Base-by-base conservation (phyloP, 35 echinoderm and acorn worm genomes). In the Hemicentrotus pulcherrimus region DNA sequence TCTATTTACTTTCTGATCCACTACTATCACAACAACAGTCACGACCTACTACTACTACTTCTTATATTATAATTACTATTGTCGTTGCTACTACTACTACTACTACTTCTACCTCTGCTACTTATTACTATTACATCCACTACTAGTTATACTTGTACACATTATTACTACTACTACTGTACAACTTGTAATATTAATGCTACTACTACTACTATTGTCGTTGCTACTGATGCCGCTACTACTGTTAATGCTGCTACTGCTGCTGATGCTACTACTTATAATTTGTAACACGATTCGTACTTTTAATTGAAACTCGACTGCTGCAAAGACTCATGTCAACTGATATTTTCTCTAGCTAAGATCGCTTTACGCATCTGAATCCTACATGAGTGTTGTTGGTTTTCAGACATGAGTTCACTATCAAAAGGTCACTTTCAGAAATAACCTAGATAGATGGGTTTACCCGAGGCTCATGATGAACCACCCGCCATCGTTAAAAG, bases 381-480 rank as follows among this genome's bases (percentile, higher is more conserved):
- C 65, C 28, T 78, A 78, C 28, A 78, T 7, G 65, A 78, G 65
- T 78, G 65, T 78, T 78, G 65, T 78, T 78, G 24, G 65, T 78
- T 78, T 78, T 78, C 65, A 78, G 65, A 78, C 65, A 78, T n/a
- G 65, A 78, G 65, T 78, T 78, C 65, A 78, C 65, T 78, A 78
- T 78, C 65, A 78, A 78, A 78, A 78, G 65, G 65, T 78, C 65
- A 78, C 65, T 78, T n/a, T 78, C 65, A 78, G 65, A 78, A 78
- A 78, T 78, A 78, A 78, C 65, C 65, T 78, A 78, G 65, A 78
- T 78, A 78, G 65, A 78, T 78, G 65, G 65, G 65, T 78, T 78
- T 78, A 78, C 65, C 65, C 19, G 65, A 78, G 65, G 65, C 65
- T 78, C 15, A 22, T 78, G 19, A 78, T 78, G 65, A 78, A n/a